Evolutionary conservation across 2,113 vertebrate genomes (phyloP).

Genomic region (Gallinago media): DNA sequence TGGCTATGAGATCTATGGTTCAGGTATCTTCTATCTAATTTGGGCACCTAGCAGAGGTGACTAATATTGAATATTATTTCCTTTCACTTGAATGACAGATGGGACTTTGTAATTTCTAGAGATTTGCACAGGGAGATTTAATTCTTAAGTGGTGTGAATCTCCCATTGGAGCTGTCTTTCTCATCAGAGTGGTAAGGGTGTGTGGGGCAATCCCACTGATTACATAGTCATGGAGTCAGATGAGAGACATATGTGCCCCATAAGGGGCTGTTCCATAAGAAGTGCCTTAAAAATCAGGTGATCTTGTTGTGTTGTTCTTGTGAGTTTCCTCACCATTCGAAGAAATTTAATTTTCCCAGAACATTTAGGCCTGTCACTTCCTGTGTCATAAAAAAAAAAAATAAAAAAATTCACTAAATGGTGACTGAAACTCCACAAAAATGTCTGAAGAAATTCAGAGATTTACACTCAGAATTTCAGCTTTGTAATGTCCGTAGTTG

Average conservation of each 20-base stretch:
- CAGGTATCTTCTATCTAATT: background rate
- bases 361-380: background rate
- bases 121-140: fast-evolving
- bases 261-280: background rate
- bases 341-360: background rate
- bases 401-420: background rate
- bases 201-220: background rate
- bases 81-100: background rate
- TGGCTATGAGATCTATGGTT: background rate
- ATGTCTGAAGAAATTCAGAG: background rate
- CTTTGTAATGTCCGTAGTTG: background rate
- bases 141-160: background rate
- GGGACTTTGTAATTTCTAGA: background rate
- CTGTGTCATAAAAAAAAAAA: background rate
- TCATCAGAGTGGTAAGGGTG: background rate
- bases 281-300: background rate
- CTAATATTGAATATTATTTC: background rate
- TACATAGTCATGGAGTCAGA: background rate
- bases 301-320: background rate
- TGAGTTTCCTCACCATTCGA: background rate
- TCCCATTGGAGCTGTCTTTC: background rate
- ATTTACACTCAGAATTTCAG: background rate
- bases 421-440: background rate
- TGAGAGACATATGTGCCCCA: background rate
- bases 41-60: background rate